A percentile compares a stretch with the other conserved stretches of the same genome.
Evolutionary conservation across 2,113 vertebrate genomes (phyloP).

Genomic region (Pseudonaja textilis): DNA sequence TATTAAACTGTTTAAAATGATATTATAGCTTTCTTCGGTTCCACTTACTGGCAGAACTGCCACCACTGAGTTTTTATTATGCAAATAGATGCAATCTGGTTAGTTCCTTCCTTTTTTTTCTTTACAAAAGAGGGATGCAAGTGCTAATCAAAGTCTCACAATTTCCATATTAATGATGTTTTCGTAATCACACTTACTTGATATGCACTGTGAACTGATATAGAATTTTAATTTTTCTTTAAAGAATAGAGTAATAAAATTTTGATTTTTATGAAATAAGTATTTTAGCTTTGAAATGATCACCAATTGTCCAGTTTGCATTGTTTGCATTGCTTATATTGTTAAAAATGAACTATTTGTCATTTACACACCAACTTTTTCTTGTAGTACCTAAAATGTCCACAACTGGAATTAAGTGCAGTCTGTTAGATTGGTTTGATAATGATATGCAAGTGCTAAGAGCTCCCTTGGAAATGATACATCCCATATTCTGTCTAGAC

Average conservation of each 20-base stretch:
- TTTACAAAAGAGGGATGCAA: conserved; percentile 77
- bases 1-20: conserved; percentile 64
- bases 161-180: conserved; percentile 85
- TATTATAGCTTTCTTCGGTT: conserved; percentile 58
- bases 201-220: conserved; percentile 62
- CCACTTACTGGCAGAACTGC: conserved; percentile 63
- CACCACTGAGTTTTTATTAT: conserved; percentile 78
- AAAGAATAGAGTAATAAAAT: conserved; percentile 45
- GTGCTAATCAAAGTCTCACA: conserved; percentile 79
- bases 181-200: conserved; percentile 74
- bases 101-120: conserved; percentile 73
- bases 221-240: conserved; percentile 63
- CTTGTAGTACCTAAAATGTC: not conserved
- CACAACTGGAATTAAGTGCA: not conserved
- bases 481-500: not conserved
- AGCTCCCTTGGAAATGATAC: not conserved
- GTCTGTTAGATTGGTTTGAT: not conserved
- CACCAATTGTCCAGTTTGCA: conserved; percentile 4
- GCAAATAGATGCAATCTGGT: conserved; percentile 80
- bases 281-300: conserved; percentile 38
- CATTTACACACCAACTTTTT: conserved; percentile 10
- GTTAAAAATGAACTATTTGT: conserved; percentile 5
- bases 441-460: not conserved
- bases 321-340: conserved; percentile 17
- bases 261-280: conserved; percentile 55